phyloP scores from a whole-genome alignment of 2,888 invertebrate genomes.

The Octodonta nipae region DNA sequence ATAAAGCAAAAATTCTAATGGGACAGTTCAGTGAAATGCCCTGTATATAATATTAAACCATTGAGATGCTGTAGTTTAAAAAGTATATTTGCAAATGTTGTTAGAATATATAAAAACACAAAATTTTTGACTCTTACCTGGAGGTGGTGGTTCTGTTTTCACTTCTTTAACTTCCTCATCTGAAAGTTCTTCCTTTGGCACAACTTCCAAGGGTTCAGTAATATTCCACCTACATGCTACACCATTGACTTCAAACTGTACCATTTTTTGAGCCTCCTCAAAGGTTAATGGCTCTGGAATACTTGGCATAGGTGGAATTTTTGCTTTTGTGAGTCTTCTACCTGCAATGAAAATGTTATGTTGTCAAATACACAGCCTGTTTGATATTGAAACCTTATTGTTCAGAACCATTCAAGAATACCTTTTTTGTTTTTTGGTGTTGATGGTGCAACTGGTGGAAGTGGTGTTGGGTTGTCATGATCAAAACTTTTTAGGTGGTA shows the following conservation, averaged over 20 bases:
- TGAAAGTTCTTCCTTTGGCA: constrained; percentile 51
- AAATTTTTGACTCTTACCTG: no score
- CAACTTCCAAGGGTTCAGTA: constrained; percentile 52
- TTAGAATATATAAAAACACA: no score
- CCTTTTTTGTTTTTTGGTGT: constrained; percentile 52
- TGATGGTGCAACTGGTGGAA: constrained; percentile 41
- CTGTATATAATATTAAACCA: no score
- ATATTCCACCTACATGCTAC: constrained; percentile 37
- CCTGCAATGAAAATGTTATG: constrained; percentile 13
- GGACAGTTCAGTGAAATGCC: no score
- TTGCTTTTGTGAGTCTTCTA: constrained; percentile 22
- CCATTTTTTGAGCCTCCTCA: constrained; percentile 72
- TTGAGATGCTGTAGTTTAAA: no score
- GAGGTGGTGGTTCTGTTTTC: constrained; percentile 35
- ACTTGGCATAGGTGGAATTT: constrained; percentile 33
- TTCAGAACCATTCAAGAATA: no score
- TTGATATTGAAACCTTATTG: no score
- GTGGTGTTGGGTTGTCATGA: constrained; percentile 62
- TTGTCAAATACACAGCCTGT: no score
- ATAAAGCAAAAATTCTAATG: no score
- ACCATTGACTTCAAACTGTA: constrained; percentile 77
- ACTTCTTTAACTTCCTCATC: constrained; percentile 36
- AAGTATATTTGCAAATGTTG: no score
- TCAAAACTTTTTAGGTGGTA: constrained; percentile 77
- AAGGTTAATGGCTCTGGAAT: constrained; percentile 63